Evolutionary conservation across 2,797 vertebrate genomes (phyloP).

Genomic region (Pteronotus mesoamericanus): DNA sequence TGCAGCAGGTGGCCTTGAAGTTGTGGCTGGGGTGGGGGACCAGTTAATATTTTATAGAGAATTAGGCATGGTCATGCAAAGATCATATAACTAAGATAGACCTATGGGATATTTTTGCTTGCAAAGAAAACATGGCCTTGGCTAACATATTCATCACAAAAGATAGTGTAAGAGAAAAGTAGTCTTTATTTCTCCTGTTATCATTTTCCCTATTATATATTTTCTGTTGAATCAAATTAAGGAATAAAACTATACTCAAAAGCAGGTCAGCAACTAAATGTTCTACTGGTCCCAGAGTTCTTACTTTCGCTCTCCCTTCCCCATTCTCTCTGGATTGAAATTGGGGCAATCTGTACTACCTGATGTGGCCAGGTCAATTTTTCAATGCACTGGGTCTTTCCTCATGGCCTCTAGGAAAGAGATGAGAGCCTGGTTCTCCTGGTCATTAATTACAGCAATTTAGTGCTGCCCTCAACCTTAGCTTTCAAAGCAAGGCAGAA

Average conservation of each 20-base stretch:
- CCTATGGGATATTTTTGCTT: neutral
- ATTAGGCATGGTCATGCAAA: neutral
- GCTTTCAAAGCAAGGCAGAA: neutral
- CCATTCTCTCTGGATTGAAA: neutral
- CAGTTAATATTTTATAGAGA: neutral
- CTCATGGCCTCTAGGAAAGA: neutral
- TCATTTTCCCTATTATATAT: neutral
- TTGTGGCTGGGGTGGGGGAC: neutral
- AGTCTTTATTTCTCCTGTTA: neutral
- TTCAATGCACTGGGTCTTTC: neutral
- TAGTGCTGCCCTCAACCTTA: neutral
- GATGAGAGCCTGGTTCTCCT: neutral
- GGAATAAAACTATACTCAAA: slow-evolving; percentile 31
- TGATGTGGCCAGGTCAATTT: neutral
- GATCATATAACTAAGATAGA: neutral
- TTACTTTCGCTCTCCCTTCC: neutral
- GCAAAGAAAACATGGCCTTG: neutral
- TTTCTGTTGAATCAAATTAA: neutral
- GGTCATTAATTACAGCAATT: neutral
- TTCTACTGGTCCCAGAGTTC: neutral
- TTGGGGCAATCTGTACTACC: neutral
- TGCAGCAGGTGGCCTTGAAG: neutral
- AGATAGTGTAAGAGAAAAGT: neutral
- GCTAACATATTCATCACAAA: neutral
- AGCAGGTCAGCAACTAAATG: neutral